These are phyloP conservation scores for Luffia ferchaultella DNA, from an alignment of 2,888 invertebrate species.

Conservation along the genomic window DNA sequence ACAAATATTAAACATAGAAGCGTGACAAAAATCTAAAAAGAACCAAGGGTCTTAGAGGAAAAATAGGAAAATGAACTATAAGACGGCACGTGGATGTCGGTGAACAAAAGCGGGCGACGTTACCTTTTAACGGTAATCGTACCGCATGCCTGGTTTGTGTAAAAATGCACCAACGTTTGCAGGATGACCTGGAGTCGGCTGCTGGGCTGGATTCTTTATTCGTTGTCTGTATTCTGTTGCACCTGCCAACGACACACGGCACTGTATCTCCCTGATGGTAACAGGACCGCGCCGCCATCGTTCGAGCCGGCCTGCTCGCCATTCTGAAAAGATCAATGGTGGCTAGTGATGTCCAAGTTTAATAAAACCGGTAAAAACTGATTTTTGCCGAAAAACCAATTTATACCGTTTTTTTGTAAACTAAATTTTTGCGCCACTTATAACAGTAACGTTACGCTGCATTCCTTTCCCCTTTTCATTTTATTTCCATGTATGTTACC, in stretches of 20 bases:
- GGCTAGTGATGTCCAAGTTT: no score
- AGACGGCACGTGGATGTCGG: slow-evolving; percentile 56
- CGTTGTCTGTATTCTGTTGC: background rate
- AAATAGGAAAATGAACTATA: background rate
- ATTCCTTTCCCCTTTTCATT: no score
- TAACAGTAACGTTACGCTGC: no score
- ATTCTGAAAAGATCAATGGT: background rate
- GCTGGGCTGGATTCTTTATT: background rate
- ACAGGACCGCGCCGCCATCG: background rate
- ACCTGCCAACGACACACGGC: background rate
- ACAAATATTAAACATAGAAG: background rate
- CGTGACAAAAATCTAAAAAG: background rate
- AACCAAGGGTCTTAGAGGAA: background rate
- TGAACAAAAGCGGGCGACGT: slow-evolving; percentile 51
- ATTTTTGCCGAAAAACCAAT: no score
- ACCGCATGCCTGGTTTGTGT: background rate
- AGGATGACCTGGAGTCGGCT: background rate
- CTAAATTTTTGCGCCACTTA: no score
- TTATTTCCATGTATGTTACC: no score
- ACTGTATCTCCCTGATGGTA: background rate
- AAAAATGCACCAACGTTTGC: background rate
- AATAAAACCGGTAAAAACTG: no score
- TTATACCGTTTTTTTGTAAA: no score
- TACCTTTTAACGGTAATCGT: slow-evolving; percentile 12
- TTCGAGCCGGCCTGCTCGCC: background rate